A percentile compares a stretch with the other conserved stretches of the same genome.
Conservation (phyloP, 2,113 vertebrate genomes). For the Spilogale gracilis region DNA sequence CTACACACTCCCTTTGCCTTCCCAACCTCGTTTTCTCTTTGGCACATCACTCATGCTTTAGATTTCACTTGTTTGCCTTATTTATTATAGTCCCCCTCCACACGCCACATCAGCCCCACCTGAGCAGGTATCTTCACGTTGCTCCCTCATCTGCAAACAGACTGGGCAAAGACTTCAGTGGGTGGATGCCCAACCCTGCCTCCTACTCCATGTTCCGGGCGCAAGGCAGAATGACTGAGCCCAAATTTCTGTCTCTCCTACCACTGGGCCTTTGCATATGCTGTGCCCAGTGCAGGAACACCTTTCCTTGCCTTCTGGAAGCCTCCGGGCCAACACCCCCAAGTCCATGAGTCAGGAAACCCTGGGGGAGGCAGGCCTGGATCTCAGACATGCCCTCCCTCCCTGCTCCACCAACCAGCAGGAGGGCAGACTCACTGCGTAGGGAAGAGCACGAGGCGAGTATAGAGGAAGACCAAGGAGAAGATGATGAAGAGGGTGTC, state of each 20-base stretch:
- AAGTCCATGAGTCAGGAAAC: neutral
- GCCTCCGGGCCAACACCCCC: neutral
- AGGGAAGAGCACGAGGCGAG: conserved; percentile 91
- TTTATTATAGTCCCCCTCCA: neutral
- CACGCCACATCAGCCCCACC: accelerated
- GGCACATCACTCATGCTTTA: neutral
- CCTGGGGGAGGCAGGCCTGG: neutral
- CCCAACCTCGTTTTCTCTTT: neutral
- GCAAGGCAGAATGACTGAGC: accelerated
- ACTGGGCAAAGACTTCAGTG: neutral
- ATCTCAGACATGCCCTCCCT: neutral
- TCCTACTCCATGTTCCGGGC: neutral
- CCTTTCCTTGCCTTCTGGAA: neutral
- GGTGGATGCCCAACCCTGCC: accelerated
- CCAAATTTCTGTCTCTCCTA: neutral
- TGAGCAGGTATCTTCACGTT: neutral
- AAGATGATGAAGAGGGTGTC: conserved; percentile 91
- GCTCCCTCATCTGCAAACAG: neutral
- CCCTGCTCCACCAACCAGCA: accelerated
- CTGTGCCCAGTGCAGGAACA: neutral
- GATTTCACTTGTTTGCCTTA: neutral
- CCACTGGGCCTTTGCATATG: neutral
- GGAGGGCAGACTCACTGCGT: conserved; percentile 84
- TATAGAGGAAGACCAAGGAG: conserved; percentile 90
- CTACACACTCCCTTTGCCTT: neutral